A percentile compares a stretch with the other conserved stretches of the same genome.
Evolutionary conservation across 2,797 vertebrate genomes (phyloP).

Genomic region (Adrianichthys oophorus): DNA sequence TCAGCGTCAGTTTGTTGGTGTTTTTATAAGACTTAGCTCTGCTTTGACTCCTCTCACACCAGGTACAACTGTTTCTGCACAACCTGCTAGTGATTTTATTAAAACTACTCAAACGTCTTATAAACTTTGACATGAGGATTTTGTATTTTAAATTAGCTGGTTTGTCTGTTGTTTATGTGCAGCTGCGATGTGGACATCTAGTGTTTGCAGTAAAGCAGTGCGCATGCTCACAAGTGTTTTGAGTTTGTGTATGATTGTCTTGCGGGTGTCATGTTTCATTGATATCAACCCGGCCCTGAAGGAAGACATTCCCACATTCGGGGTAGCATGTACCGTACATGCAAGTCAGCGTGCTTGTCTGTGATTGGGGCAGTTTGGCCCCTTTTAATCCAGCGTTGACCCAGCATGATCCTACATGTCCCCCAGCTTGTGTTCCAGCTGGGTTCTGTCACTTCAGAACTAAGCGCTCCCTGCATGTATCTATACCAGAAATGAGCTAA

Average conservation of each 20-base stretch:
- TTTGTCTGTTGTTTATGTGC: neutral
- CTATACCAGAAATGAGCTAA: neutral
- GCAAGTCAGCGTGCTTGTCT: conserved; percentile 24
- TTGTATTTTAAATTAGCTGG: too few species aligned
- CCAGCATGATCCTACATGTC: conserved; percentile 36
- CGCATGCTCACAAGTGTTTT: conserved; percentile 13
- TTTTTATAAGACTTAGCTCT: too few species aligned
- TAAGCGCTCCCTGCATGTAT: neutral
- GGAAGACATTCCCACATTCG: conserved; percentile 13
- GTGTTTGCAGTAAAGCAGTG: neutral
- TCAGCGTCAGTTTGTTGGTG: too few species aligned
- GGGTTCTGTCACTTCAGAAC: conserved; percentile 30
- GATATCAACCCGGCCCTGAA: conserved; percentile 38
- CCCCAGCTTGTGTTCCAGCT: conserved; percentile 37
- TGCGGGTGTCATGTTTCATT: conserved; percentile 49
- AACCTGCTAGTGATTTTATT: too few species aligned
- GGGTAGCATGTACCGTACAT: conserved; percentile 6
- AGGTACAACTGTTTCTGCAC: too few species aligned
- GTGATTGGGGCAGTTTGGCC: conserved; percentile 44
- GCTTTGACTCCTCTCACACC: too few species aligned
- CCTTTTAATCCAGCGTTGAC: conserved; percentile 46
- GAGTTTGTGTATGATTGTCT: conserved; percentile 28
- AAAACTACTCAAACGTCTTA: too few species aligned
- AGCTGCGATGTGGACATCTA: conserved; percentile 5
- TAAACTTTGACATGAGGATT: too few species aligned